Evolutionary conservation across 2,888 invertebrate genomes (phyloP), one percentile per base, ranked within the genome.

Genomic region (Craniophora ligustri): DNA sequence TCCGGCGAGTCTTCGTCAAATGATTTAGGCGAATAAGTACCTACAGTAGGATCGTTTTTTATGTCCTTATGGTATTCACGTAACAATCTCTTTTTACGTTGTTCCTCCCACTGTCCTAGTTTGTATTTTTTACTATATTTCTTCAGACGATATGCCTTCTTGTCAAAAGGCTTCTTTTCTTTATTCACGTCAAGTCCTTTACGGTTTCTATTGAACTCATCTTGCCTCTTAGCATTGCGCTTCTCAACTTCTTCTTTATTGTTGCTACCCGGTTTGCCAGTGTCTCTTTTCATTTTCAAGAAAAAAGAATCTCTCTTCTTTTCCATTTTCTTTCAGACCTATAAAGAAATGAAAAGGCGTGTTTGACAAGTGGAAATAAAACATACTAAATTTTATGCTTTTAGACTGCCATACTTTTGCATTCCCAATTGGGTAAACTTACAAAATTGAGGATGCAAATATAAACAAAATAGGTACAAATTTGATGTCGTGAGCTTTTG

Each of bases 51-150:
- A 39, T 95, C 94, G 67, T 92, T 92, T 67, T 93, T 90, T 0
- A 94, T 72, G 35, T 94, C 94, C 74, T 94, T 95, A 40, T 95
- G 92, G 74, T 95, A 95, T 55, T 93, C 88, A 21, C 92, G 88
- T 5, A 95, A 72, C 30, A 95, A 81, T 38, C 88, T 88, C 64
- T 95, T 95, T 75, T 95, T 95, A 14, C 95, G 89, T 61, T 93
- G 94, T 41, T 95, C 95, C 68, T 96, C 95, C 95, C 95, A 96
- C 79, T 96, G 94, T 28, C 95, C 92, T 14, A 96, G 85, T 85
- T 95, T 96, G 61, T 95, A 95, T 76, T 96, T 96, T 46, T 95
- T 95, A 72, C 95, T 96, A 76, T 96, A 96, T 75, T 95, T 95
- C 70, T 96, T 94, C 26, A 95, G 72, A 26, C 96, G 91, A 77